phyloP scores from a whole-genome alignment of 92 coral and sea anemone genomes.

The Epizoanthus rinbou region DNA sequence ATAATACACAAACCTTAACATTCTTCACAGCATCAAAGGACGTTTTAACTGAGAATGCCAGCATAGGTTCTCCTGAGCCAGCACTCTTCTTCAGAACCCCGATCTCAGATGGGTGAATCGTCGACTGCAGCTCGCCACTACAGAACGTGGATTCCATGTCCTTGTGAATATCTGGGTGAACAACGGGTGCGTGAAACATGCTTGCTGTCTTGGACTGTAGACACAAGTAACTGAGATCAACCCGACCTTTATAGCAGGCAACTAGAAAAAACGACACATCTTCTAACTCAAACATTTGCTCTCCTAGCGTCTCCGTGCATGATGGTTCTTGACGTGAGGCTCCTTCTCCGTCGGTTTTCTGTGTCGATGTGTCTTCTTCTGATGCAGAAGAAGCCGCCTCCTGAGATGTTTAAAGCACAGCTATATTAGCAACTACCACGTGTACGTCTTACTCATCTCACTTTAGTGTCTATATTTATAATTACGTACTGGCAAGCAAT shows the following conservation, averaged over 20 bases:
- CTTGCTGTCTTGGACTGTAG: slow-evolving; percentile 73
- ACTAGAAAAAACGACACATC: slow-evolving; percentile 84
- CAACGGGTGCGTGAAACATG: slow-evolving; percentile 81
- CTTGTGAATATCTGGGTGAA: slow-evolving; percentile 66
- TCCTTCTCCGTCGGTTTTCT: neutral
- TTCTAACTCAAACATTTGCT: slow-evolving; percentile 73
- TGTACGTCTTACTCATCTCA: too few species aligned
- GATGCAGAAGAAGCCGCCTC: neutral
- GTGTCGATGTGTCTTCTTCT: neutral
- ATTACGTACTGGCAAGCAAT: too few species aligned
- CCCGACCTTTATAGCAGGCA: slow-evolving; percentile 89
- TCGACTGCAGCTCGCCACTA: slow-evolving; percentile 91
- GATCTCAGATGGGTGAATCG: slow-evolving; percentile 81
- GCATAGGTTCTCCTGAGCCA: slow-evolving; percentile 77
- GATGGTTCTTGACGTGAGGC: slow-evolving; percentile 8
- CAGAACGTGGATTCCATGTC: slow-evolving; percentile 88
- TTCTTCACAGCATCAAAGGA: slow-evolving; percentile 76
- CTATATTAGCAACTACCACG: too few species aligned
- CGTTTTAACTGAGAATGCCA: slow-evolving; percentile 83
- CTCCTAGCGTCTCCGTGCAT: slow-evolving; percentile 41
- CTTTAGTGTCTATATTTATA: too few species aligned
- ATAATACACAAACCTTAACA: slow-evolving; percentile 64
- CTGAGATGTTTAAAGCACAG: neutral
- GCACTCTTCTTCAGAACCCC: slow-evolving; percentile 67
- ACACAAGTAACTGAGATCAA: slow-evolving; percentile 81